These are phyloP conservation scores for human DNA, from an alignment of 2,113 vertebrate species.

Conservation along the genomic window DNA sequence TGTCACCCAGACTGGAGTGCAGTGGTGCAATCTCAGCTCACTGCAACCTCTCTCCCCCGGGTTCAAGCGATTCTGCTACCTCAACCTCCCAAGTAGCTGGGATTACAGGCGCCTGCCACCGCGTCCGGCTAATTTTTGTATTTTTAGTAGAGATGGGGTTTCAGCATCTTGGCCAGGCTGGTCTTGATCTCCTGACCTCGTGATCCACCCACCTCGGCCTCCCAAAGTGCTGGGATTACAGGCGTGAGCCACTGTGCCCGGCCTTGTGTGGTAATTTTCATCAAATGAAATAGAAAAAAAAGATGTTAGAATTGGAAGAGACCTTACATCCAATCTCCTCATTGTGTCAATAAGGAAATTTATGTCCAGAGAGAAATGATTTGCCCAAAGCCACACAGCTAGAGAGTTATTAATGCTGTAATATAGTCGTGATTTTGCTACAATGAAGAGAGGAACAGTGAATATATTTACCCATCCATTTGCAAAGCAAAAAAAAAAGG, in stretches of 20 bases:
- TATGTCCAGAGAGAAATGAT: neutral
- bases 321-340: neutral
- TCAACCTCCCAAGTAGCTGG: too few species aligned
- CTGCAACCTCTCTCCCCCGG: too few species aligned
- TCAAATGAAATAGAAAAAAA: neutral
- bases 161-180: too few species aligned
- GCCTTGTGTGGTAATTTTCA: neutral
- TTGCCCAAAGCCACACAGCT: neutral
- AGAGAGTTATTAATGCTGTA: neutral
- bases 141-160: too few species aligned
- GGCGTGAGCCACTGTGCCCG: accelerated
- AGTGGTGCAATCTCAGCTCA: too few species aligned
- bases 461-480: neutral
- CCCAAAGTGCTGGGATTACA: too few species aligned
- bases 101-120: too few species aligned
- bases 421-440: neutral
- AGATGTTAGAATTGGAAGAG: neutral
- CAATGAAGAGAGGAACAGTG: neutral
- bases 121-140: too few species aligned
- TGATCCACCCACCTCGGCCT: too few species aligned
- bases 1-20: too few species aligned
- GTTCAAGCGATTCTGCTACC: too few species aligned
- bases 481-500: neutral
- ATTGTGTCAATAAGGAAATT: constrained; percentile 8
- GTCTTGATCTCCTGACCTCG: too few species aligned